Evolutionary conservation across 1,140 invertebrate species (phyloP), one percentile per base, ranked within the genome.

Genomic region (Periplaneta americana): DNA sequence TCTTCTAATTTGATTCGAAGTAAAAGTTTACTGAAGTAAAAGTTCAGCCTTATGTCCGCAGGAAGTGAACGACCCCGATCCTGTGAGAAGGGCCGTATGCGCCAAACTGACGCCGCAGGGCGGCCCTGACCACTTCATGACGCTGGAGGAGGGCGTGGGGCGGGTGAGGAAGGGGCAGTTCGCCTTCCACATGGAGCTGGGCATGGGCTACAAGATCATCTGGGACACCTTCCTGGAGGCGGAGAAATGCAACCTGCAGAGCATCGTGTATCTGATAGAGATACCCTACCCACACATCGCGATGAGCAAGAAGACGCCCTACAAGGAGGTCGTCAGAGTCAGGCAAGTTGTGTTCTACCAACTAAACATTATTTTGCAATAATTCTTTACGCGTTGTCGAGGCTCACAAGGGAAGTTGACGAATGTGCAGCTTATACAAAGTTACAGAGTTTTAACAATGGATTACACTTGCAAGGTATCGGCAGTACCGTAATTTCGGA

Each of bases 201-300:
- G 75, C 28, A 31, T 31, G 22, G 81, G 81, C 0, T 93, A 93
- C 85, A 91, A 93, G 84, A 85, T 93, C 34, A 90, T 93, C 18
- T 89, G 91, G 66, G 91, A 93, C 86, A 93, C 90, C 80, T 94
- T 91, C 83, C 84, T 88, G 6, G 93, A 93, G 86, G 89, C 91
- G 4, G 92, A 93, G 85, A 94, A 93, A 86, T 94, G 92, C 85
- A 91, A 91, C 0, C 85, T 94, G 2, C 88, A 91, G 74, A 88
- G 90, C 4, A 75, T 80, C 34, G 10, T 66, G 1, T 80, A 22
- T 35, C 28, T 82, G 18, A 76, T 75, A n/a, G 77, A 74, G 31
- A 35, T 37, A 3, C 34, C 74, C 8, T 34, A 74, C 13, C 57
- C 78, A 39, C 76, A 66, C 31, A 32, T 75, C 22, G 80, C 35